Evolutionary conservation across 2,888 invertebrate species (phyloP), one percentile per base, ranked within the genome.

Genomic region (Pherbina coryleti): DNA sequence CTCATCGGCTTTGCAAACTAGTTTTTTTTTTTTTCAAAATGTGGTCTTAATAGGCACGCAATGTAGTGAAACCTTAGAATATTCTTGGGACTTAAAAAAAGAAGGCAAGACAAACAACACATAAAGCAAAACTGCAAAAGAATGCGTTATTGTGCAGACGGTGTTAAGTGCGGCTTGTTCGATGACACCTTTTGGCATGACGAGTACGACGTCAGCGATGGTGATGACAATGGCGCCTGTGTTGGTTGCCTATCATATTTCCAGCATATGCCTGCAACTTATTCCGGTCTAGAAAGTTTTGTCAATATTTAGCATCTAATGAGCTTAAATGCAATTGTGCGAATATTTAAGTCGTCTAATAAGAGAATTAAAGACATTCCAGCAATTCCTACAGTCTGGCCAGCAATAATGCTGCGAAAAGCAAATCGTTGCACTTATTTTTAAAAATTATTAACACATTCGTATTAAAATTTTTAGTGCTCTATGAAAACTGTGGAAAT

Each of bases 281-380:
- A 77, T 79, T 79, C 51, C 70, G 74, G 79, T 79, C 79, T 79
- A 75, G 72, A 79, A 66, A 64, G n/a, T 57, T 77, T 76, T 71
- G 60, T 74, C 73, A 71, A 66, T 55, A n/a, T 31, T 67, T 76
- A 25, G 57, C 55, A 51, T 55, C 34, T 78, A 75, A 76, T 66
- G 31, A 31, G 66, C 69, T 78, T 62, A 69, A 60, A 62, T 64
- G 79, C 77, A 75, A 72, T 72, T 72, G 72, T 57, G 57, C 55
- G 57, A 37, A 57, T 37, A 72, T 57, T 72, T 37, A 57, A 72
- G 37, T 19, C 55, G 37, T 19, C 34, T 11, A 1, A 1, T 8
- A 4, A 44, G 11, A 44, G 44, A 14, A 11, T 55, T 55, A 55
- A 55, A 19, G 5, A 3, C 19, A 19, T 19, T 55, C 11, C 5